phyloP scores from a whole-genome alignment of 2,113 vertebrate genomes.

The Campylomormyrus numenius region DNA sequence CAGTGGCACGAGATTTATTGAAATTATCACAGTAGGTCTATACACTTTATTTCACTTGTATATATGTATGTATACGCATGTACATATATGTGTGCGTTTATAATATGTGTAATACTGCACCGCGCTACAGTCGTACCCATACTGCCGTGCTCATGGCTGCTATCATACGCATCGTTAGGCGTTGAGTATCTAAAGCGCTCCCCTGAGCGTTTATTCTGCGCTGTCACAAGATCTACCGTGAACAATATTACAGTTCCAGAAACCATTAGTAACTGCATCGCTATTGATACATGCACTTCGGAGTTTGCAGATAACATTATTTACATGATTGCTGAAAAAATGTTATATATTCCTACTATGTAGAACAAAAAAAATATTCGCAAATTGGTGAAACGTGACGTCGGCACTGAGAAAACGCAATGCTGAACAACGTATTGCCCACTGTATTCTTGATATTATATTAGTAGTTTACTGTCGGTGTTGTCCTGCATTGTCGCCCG shows the following conservation, averaged over 20 bases:
- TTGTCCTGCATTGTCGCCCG: background rate
- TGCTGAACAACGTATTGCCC: background rate
- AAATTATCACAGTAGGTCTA: background rate
- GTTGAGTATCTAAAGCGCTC: background rate
- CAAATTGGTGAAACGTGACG: background rate
- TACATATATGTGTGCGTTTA: background rate
- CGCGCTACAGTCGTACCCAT: background rate
- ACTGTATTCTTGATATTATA: background rate
- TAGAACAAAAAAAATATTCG: background rate
- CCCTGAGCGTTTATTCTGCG: constrained; percentile 3
- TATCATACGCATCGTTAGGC: constrained; percentile 8
- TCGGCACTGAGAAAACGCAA: background rate
- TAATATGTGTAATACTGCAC: background rate
- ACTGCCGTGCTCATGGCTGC: background rate
- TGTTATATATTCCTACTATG: background rate
- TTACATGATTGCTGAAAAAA: background rate
- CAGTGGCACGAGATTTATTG: background rate
- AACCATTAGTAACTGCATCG: background rate
- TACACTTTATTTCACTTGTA: background rate
- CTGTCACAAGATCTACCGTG: background rate
- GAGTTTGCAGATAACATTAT: background rate
- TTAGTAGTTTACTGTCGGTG: background rate
- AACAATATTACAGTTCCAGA: background rate
- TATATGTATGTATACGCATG: background rate
- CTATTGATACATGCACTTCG: background rate